These are phyloP conservation scores for Drosophila sulfurigaster DNA, from an alignment of 1,140 invertebrate genomes.

Conservation along the genomic window DNA sequence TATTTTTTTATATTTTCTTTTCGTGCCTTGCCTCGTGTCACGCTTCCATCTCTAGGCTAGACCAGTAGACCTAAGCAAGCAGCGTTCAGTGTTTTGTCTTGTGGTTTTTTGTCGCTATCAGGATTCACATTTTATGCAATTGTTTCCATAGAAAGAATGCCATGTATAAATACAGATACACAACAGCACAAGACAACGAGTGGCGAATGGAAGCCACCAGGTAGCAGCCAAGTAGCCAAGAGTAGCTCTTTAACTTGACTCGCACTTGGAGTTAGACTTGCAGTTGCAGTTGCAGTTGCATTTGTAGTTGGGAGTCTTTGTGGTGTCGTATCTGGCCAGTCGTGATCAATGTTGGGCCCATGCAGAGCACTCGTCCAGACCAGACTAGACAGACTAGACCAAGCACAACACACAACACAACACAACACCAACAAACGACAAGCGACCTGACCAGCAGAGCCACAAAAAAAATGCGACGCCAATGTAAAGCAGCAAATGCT, in stretches of 20 bases:
- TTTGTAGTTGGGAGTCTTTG: constrained; percentile 21
- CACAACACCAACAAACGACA: background rate
- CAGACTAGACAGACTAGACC: constrained; percentile 20
- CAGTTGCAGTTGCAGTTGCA: constrained; percentile 27
- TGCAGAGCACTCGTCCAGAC: constrained; percentile 40
- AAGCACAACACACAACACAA: constrained; percentile 10
- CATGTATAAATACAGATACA: constrained; percentile 65
- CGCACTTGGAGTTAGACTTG: constrained; percentile 23
- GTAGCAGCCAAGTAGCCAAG: constrained; percentile 44
- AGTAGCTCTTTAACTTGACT: constrained; percentile 61
- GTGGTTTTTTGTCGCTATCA: constrained; percentile 71
- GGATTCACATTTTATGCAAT: constrained; percentile 83
- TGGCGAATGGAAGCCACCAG: constrained; percentile 7
- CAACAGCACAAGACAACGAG: constrained; percentile 30
- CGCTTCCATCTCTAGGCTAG: constrained; percentile 17
- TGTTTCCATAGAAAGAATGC: constrained; percentile 82
- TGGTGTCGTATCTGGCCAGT: constrained; percentile 66
- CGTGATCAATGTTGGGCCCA: constrained; percentile 75
- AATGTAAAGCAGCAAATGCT: constrained; percentile 77
- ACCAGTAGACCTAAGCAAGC: constrained; percentile 10
- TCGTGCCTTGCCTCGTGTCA: background rate
- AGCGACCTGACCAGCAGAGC: constrained; percentile 6
- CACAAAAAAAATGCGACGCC: constrained; percentile 72
- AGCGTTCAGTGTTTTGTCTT: constrained; percentile 42
- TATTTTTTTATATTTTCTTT: background rate